Percentiles rank a stretch among this genome's conserved stretches.
Conservation (phyloP, 2,113 vertebrate species). For the Grammomys dolichurus region DNA sequence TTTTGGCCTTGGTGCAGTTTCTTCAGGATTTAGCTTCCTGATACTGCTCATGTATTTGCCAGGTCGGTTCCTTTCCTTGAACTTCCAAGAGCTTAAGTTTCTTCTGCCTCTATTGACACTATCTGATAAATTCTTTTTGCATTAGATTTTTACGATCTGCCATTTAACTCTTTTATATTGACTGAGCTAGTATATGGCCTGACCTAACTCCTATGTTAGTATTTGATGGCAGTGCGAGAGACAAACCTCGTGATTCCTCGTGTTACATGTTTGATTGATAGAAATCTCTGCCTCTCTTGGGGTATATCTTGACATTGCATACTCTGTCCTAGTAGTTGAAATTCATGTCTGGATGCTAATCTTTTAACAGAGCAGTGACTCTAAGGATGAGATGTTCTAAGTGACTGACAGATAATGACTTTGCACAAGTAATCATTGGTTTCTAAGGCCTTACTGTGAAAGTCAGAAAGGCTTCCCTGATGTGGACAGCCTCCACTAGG, state of each 20-base stretch:
- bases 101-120: constrained; percentile 55
- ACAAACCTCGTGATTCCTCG: background rate
- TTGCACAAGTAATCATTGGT: constrained; percentile 17
- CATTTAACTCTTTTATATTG: background rate
- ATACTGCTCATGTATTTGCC: constrained; percentile 66
- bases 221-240: background rate
- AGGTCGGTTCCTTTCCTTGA: constrained; percentile 64
- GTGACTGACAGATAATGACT: constrained; percentile 32
- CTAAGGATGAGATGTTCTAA: constrained; percentile 35
- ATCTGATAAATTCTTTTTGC: constrained; percentile 71
- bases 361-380: constrained; percentile 53
- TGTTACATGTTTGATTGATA: background rate
- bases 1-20: constrained; percentile 70
- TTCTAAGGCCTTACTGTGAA: constrained; percentile 39
- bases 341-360: background rate
- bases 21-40: constrained; percentile 67
- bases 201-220: background rate
- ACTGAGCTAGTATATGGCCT: background rate
- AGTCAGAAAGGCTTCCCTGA: constrained; percentile 41
- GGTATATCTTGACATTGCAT: background rate
- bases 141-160: constrained; percentile 29
- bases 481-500: background rate
- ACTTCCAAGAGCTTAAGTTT: constrained; percentile 28
- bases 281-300: constrained; percentile 36
- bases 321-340: constrained; percentile 26